Evolutionary conservation across 2,888 invertebrate species (phyloP).

Genomic region (Mamestra brassicae): DNA sequence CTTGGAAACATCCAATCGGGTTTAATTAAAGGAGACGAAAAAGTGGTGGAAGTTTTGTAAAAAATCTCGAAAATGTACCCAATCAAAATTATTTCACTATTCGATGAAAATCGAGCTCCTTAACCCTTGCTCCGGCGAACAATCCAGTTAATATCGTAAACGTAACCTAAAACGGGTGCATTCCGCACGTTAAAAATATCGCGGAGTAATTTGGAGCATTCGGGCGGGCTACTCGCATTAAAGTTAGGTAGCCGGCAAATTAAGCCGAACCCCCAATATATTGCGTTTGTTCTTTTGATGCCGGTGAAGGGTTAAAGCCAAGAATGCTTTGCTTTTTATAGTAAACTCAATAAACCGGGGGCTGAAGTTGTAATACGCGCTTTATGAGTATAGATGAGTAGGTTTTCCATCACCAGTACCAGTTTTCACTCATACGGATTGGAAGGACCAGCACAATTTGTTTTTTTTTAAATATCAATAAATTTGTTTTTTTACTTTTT

Average conservation of each 20-base stretch:
- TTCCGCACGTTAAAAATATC: conserved; percentile 90
- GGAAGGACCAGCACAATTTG: not conserved
- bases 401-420: too few species aligned
- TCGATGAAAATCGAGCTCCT: conserved; percentile 74
- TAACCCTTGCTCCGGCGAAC: conserved; percentile 75
- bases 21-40: conserved; percentile 55
- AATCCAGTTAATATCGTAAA: conserved; percentile 85
- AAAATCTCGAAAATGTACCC: conserved; percentile 45
- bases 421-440: not conserved
- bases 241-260: conserved; percentile 88
- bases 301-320: conserved; percentile 90
- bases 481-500: too few species aligned
- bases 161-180: conserved; percentile 87
- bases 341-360: conserved; percentile 85
- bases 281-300: conserved; percentile 91
- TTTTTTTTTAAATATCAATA: too few species aligned
- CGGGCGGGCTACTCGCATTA: conserved; percentile 86
- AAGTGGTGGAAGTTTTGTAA: conserved; percentile 13
- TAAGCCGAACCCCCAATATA: conserved; percentile 89
- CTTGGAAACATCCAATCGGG: conserved; percentile 60
- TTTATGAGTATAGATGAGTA: conserved; percentile 2
- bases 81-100: conserved; percentile 60
- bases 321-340: conserved; percentile 91
- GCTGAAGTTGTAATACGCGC: conserved; percentile 45
- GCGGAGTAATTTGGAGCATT: conserved; percentile 89